Evolutionary conservation across 2,113 vertebrate species (phyloP), one percentile per base, ranked within the genome.

Genomic region (Girardinichthys multiradiatus): DNA sequence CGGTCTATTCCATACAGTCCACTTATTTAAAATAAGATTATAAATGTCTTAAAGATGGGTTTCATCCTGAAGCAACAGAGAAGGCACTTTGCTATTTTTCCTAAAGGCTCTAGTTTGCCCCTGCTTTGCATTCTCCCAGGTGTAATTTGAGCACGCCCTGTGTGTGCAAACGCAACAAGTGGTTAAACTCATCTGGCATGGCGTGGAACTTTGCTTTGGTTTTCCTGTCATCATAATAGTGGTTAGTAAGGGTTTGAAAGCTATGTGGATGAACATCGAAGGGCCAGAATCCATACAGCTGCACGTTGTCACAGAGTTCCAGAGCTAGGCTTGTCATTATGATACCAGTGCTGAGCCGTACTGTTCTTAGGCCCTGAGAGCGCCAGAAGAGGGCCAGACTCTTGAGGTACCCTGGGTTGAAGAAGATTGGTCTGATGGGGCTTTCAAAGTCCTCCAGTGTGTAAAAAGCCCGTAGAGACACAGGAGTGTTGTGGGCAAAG

Each of bases 231-330:
- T 99, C 97, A 0, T 98, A 99, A 87, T 99, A 99, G 88, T 99
- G 98, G 81, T 99, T 97, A 57, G 92, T 96, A 68, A 99, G 84
- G 21, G 92, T 59, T 10, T 91, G 92, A 10, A 71, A 74, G 62
- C 90, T 86, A 4, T 94, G 78, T 0, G 92, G 84, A 68, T 95
- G 95, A 74, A 90, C 90, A 24, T 87, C 91, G 84, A 97, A 99
- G 35, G 98, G 98, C 97, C 98, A 99, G 83, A 98, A 99, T 4
- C 98, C 98, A 1, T 97, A 99, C 1, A 99, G 90, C 57, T 95
- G 94, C 75, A 99, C 97, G 0, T 95, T 93, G 72, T 92, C 64
- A 71, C 98, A 99, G 37, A 97, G 84, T 70, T 98, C 98, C 74
- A 98, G 79, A 0, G 97, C 97, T 28, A 96, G 72, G 27, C 97